Evolutionary conservation across 2,797 vertebrate genomes (phyloP).

Genomic region (Galagoides demidoff): DNA sequence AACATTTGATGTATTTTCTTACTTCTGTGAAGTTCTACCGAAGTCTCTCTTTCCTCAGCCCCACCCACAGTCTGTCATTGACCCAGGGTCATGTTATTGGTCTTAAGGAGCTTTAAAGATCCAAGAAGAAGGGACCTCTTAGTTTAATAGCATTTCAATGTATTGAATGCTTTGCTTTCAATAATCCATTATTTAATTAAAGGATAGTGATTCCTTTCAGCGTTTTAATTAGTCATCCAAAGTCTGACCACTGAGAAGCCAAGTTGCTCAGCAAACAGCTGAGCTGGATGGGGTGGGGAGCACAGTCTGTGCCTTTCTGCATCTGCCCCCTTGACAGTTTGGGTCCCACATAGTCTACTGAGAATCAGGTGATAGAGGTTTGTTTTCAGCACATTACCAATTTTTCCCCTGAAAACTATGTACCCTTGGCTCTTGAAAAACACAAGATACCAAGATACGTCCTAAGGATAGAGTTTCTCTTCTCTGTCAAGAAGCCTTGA

Average conservation of each 20-base stretch:
- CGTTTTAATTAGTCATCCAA: conserved; percentile 54
- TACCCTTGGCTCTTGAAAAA: neutral
- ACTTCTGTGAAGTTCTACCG: neutral
- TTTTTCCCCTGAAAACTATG: neutral
- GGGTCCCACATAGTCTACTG: neutral
- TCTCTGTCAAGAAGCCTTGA: neutral
- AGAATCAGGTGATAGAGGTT: neutral
- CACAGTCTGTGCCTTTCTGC: fast-evolving
- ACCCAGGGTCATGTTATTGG: neutral
- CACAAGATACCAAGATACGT: neutral
- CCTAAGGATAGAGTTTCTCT: neutral
- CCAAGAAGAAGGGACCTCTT: neutral
- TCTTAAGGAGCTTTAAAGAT: neutral
- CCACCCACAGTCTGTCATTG: neutral
- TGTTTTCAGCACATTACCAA: neutral
- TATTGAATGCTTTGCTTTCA: conserved; percentile 39
- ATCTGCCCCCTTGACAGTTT: fast-evolving
- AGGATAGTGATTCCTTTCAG: neutral
- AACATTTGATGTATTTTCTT: neutral
- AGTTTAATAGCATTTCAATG: conserved; percentile 35
- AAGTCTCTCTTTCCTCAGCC: neutral
- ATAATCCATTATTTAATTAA: conserved; percentile 66
- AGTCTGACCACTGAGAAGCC: neutral
- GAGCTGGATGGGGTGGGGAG: fast-evolving
- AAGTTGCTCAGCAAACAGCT: neutral